Conservation (phyloP, 1,140 invertebrate species). For the Apis mellifera region Amel_HAv3.1 CM009935.2:13481001-13481500, state of each 20-base stretch:
- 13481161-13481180: conserved; percentile 78
- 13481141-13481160: conserved; percentile 64
- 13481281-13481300: conserved; percentile 31
- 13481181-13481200: conserved; percentile 70
- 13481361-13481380: conserved; percentile 6
- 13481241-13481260: conserved; percentile 5
- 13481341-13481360: not conserved
- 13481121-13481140: conserved; percentile 50
- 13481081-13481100: conserved; percentile 56
- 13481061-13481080: conserved; percentile 71
- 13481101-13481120: conserved; percentile 48
- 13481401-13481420: not conserved
- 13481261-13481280: conserved; percentile 26
- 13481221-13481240: conserved; percentile 29
- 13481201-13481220: conserved; percentile 52
- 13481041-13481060: conserved; percentile 79
- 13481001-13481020: conserved; percentile 55
- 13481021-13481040: conserved; percentile 78
- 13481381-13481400: not conserved
- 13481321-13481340: conserved; percentile 13
- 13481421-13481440: conserved; percentile 1
- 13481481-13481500: conserved; percentile 52
- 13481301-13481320: conserved; percentile 13
- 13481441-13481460: conserved; percentile 45
- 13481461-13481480: conserved; percentile 46